Base-by-base conservation (phyloP, 2,113 vertebrate species). In the Anarhynchus alexandrinus region DNA sequence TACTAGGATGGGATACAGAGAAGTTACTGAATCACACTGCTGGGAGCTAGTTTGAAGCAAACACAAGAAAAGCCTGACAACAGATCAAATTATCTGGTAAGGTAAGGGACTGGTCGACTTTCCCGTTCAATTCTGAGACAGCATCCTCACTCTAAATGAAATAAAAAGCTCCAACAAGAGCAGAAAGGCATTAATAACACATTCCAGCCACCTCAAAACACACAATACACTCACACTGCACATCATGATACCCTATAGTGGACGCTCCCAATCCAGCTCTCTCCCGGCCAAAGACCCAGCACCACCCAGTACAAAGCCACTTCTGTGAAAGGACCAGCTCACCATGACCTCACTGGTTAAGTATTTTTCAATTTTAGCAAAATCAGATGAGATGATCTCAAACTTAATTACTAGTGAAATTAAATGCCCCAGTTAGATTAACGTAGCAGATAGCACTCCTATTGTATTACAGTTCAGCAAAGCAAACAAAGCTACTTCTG, bases 361-460 rank as follows among this genome's bases (percentile, higher is more conserved):
- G 89, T 62, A 90, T 93, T 95, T 97, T 96, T 96, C 97, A 93
- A 94, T 96, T 97, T 97, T 88, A 95, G 40, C 51, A 81, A 91
- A 93, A 92, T 72, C 54, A 96, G 42, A 95, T 5, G 27, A 93
- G 87, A 97, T 71, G 64, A 94, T 89, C 84, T 95, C 90, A 91
- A 96, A 97, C 49, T 86, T 95, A 97, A 96, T 93, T 88, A 71
- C 51, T 61, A 83, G 45, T 74, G 85, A 96, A 98, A 97, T 96
- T 89, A 94, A 96, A 97, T 86, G 87, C 94, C 91, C 65, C 71
- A 34, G 78, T 86, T 62, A 82, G 82, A 97, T 95, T 90, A 95
- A 66, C 3, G 2, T 38, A 84, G 79, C 88, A 97, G 82, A 98
- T 74, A 98, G 91, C 82, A 55, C 86, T 87, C 82, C 36, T 74